Evolutionary conservation across 2,797 vertebrate genomes (phyloP).

Genomic region (Perdix hodgsoniae): DNA sequence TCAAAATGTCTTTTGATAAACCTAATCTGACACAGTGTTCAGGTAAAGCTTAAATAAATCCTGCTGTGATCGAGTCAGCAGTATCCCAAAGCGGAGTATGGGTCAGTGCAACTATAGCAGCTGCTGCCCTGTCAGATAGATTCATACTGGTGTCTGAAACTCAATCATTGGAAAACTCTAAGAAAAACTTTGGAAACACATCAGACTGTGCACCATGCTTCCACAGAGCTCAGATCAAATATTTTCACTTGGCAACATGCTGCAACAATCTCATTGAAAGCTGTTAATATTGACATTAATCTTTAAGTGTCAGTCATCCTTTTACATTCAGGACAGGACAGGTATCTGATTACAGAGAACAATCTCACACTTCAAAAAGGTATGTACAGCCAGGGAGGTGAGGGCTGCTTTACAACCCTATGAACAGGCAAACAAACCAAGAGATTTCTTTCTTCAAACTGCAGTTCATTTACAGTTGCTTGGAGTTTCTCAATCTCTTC

Average conservation of each 20-base stretch:
- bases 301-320: constrained; percentile 24
- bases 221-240: neutral
- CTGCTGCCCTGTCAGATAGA: neutral
- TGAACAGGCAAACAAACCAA: neutral
- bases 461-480: neutral
- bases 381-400: neutral
- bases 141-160: neutral
- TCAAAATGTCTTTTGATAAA: constrained; percentile 23
- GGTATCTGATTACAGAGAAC: neutral
- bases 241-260: neutral
- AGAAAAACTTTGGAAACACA: neutral
- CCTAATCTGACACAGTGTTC: neutral
- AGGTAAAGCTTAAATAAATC: constrained; percentile 12
- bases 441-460: neutral
- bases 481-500: neutral
- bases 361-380: neutral
- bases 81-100: neutral
- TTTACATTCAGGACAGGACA: neutral
- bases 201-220: neutral
- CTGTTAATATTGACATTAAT: constrained; percentile 38
- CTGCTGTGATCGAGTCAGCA: neutral
- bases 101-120: neutral
- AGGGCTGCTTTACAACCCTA: neutral
- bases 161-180: neutral
- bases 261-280: neutral